Evolutionary conservation across 2,797 vertebrate species (phyloP), one percentile per base, ranked within the genome.

Genomic region (Xiphorhynchus erythropygius): DNA sequence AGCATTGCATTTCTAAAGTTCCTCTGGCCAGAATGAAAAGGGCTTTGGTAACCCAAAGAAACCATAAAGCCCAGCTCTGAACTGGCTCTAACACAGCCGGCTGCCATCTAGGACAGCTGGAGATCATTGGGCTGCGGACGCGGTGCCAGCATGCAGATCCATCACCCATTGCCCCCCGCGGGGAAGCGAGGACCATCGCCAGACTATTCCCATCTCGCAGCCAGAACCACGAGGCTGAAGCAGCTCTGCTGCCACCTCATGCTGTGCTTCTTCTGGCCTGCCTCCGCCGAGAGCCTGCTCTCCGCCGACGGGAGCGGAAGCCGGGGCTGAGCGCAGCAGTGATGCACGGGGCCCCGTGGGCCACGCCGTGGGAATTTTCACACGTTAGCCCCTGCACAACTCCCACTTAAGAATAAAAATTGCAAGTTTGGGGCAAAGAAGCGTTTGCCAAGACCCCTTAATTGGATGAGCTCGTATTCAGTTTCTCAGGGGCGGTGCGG

Each of bases 181-280:
- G 95, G 56, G 86, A 96, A 63, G 49, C 22, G 5, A 74, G 93
- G 56, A 87, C 80, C 75, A 39, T 76, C 23, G 90, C 94, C 94
- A 96, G 92, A 27, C 86, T 94, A 7, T 95, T 94, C 88, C 90
- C 93, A 57, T 93, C 88, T 74, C 52, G 63, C 81, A 94, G 96
- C 94, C 95, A 95, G 95, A 89, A 87, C 18, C 57, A 23, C 1
- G 89, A 75, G 77, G 88, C 88, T 94, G 78, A 56, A 79, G 95
- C 90, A 64, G 92, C 86, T 93, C 95, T 87, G 68, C 88, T 96
- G 94, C 93, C 16, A 9, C 14, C 80, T 92, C 96, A 88, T 0
- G 92, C 96, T 95, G 91, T 49, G 95, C 70, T 60, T 3, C 90
- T 95, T 80, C 92, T 83, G 87, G 93, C 77, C 76, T 86, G 60